phyloP scores from a whole-genome alignment of 2,113 vertebrate genomes.

The Calonectris borealis region DNA sequence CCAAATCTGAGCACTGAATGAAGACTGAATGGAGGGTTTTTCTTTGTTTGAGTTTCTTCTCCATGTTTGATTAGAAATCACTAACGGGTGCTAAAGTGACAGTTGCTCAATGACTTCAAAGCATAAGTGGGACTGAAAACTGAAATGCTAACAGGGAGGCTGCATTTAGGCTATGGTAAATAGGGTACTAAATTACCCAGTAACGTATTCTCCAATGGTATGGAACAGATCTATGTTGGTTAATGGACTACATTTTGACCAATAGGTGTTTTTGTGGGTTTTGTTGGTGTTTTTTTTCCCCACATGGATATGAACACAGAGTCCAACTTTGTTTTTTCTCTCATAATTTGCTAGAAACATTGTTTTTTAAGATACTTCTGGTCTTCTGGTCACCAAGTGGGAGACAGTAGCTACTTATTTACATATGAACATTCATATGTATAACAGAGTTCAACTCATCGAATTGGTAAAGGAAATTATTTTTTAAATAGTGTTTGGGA shows the following conservation, averaged over 20 bases:
- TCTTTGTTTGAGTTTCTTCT: neutral
- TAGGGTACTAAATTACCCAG: fast-evolving
- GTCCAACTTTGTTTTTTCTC: neutral
- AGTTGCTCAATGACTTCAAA: neutral
- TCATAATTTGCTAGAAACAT: neutral
- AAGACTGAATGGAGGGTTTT: neutral
- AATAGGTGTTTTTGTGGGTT: neutral
- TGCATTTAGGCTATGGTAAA: neutral
- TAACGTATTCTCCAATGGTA: neutral
- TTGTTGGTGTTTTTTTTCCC: neutral
- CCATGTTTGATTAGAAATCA: neutral
- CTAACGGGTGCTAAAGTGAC: neutral
- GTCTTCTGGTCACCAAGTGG: neutral
- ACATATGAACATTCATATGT: neutral
- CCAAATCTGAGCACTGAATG: neutral
- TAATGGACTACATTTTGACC: neutral
- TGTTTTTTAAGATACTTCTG: neutral
- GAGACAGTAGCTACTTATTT: neutral
- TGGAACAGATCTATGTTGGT: neutral
- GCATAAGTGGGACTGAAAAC: neutral
- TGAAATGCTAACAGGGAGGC: neutral
- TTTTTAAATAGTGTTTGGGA: neutral
- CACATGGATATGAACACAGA: neutral
- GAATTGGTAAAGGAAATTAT: neutral
- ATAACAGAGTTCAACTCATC: neutral